Evolutionary conservation across 2,797 vertebrate genomes (phyloP), one percentile per base, ranked within the genome.

Genomic region (Cygnus olor): DNA sequence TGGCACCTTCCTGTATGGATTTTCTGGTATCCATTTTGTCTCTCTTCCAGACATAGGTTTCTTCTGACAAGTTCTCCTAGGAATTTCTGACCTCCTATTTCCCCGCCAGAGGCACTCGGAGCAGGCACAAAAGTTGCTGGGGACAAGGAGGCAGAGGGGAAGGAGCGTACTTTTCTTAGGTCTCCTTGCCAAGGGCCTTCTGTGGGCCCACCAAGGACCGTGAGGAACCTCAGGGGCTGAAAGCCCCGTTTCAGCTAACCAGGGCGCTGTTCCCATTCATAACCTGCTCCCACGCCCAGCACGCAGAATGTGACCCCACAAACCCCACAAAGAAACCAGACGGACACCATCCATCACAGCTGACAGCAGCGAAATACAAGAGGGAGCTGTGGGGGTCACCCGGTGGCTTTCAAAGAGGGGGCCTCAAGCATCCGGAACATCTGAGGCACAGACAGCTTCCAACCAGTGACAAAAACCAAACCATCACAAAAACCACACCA

Each of bases 221-320:
- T 7, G 2, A 5, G 3, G 6, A 12, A 40, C 56, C 66, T n/a
- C 18, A 68, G 32, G 3, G 90, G 14, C 3, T 53, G 9, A 2
- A 60, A 45, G 36, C 27, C n/a, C 27, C 21, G 9, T 71, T 84
- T 32, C 70, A 89, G n/a, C 42, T 21, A 14, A 36, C 14, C 28
- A 47, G 32, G 38, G 17, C 27, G 79, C 34, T 1, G 0, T n/a
- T 66, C 45, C 30, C 3, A 0, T n/a, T 42, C 16, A 8, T 5
- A 36, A 36, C 21, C 18, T 1, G 0, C 15, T 74, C 44, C 53
- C 2, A 0, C 0, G 3, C 18, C 51, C 11, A 36, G 38, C 38
- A 38, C 38, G 38, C 10, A 58, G 15, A 40, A 22, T 6, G 2
- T 4, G 73, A 44, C 13, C 60, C 60, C 12, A 6, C 27, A 68